Base-by-base conservation (phyloP, 2,797 vertebrate species). In the Oryzias sinensis region DNA sequence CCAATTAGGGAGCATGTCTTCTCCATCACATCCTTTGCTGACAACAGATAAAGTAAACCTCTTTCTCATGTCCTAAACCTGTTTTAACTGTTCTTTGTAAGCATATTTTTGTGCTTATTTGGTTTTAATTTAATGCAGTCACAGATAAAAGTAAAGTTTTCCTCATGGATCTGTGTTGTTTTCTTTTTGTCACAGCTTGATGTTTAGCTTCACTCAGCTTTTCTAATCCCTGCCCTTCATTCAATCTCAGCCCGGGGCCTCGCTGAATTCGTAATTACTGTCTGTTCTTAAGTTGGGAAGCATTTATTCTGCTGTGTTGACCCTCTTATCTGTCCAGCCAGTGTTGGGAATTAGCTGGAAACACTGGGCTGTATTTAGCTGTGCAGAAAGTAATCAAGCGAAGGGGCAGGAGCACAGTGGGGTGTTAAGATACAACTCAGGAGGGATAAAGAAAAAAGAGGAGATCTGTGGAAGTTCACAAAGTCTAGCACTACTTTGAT, bases 1-100 rank as follows among this genome's bases (percentile, higher is more conserved):
- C 14, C 11, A 37, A 37, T 3, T 37, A 13, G 4, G 20, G 20
- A 37, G 9, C 33, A 37, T 11, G 33, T 37, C 9, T 13, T 11
- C 33, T 9, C 33, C 33, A 11, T 29, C 79, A 76, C 79, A 84
- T 62, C 47, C 48, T 62, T 75, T 68, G 74, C 78, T 83, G 70
- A 66, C 1, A 57, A 61, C 62, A 80, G 72, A 78, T 80, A 57
- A 72, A 46, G 29, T n/a, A 53, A 47, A 25, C 67, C 18, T 61
- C 70, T 82, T 60, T 64, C 65, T 65, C 59, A 54, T 65, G 25
- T 37, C 33, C 9, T 37, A 11, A 33, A 37, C 20, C 20, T 22
- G 20, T 22, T 22, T 22, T 22, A 22, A 22, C 11, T 37, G 33
- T 37, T 37, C 33, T 37, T 11, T 37, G 9, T 11, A 11, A 37